Conservation (phyloP, 1,140 invertebrate species). For the Zelostemma sp. region DNA sequence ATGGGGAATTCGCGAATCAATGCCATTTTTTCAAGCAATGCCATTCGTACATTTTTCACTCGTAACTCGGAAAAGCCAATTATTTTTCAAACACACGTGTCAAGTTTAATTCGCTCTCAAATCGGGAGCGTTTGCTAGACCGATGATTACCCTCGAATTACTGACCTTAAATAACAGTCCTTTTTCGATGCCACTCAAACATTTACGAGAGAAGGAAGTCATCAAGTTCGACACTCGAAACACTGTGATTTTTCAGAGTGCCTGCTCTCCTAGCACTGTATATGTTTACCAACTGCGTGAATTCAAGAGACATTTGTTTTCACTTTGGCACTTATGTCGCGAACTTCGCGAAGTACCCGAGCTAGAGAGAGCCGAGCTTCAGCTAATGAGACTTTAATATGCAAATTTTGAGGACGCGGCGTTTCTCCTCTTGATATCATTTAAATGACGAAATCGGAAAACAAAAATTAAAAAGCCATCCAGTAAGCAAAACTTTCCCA, state of each 20-base stretch:
- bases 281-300: slow-evolving; percentile 33
- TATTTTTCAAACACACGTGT: neutral
- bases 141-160: too few relatives aligned
- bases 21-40: too few relatives aligned
- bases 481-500: too few relatives aligned
- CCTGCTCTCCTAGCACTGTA: slow-evolving; percentile 24
- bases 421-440: too few relatives aligned
- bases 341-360: slow-evolving; percentile 12
- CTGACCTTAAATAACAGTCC: slow-evolving; percentile 32
- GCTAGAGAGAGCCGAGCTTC: slow-evolving; percentile 16
- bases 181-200: slow-evolving; percentile 35
- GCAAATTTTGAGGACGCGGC: neutral
- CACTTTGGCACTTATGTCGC: slow-evolving; percentile 27
- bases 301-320: slow-evolving; percentile 21
- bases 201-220: slow-evolving; percentile 31
- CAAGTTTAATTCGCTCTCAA: neutral
- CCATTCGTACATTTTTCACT: too few relatives aligned
- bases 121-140: too few relatives aligned
- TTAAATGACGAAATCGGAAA: too few relatives aligned
- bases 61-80: neutral
- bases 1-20: neutral
- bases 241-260: slow-evolving; percentile 29
- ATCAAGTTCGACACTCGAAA: slow-evolving; percentile 33
- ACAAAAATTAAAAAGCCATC: too few relatives aligned
- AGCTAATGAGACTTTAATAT: slow-evolving; percentile 21